Conservation (phyloP, 2,113 vertebrate species). For the Sus scrofa region DNA sequence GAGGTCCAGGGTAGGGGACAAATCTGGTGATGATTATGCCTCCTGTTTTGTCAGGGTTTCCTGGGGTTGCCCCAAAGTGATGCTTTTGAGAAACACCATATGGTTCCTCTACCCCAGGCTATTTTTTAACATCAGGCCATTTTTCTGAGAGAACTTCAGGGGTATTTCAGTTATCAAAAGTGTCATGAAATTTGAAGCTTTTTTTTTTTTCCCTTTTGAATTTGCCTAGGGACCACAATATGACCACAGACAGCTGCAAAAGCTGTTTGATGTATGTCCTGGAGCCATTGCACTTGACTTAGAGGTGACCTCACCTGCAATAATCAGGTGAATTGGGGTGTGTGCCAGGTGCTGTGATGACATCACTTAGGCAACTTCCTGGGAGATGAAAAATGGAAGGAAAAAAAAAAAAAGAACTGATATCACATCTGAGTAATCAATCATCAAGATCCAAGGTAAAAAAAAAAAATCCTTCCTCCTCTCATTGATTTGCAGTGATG, state of each 20-base stretch:
- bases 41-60: background rate
- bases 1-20: background rate
- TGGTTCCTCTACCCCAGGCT: background rate
- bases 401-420: background rate
- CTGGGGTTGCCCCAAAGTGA: background rate
- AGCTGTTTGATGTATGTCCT: background rate
- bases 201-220: background rate
- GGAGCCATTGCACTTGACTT: background rate
- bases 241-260: constrained; percentile 3
- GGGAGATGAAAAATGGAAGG: constrained; percentile 45
- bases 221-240: background rate
- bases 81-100: background rate
- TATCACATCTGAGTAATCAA: constrained; percentile 24
- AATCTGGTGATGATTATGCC: background rate
- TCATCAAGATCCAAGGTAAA: constrained; percentile 54
- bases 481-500: constrained; percentile 41
- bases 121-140: background rate
- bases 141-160: constrained; percentile 33
- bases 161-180: background rate
- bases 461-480: constrained; percentile 18
- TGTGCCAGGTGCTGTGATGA: background rate
- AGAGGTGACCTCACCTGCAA: background rate
- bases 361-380: constrained; percentile 2
- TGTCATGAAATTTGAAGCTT: background rate
- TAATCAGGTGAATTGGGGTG: background rate